Base-by-base conservation (phyloP, 1,140 invertebrate species). In the Holotrichia oblita region DNA sequence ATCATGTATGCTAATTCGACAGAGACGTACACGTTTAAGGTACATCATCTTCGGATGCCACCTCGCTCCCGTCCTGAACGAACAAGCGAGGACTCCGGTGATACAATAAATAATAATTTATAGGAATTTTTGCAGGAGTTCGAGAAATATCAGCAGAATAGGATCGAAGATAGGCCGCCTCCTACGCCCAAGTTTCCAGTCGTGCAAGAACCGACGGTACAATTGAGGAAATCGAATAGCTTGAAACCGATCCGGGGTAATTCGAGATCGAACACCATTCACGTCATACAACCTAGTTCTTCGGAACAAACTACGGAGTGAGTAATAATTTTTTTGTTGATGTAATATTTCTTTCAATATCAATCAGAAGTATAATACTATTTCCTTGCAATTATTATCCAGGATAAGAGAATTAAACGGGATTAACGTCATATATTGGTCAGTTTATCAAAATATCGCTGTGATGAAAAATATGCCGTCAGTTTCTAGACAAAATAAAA, bases 91-190 rank as follows among this genome's bases (percentile, higher is more conserved):
- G n/a, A n/a, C n/a, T n/a, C n/a, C n/a, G n/a, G n/a, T n/a, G n/a
- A n/a, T n/a, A n/a, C n/a, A n/a, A 64, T 22, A 64, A 64, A 22
- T 27, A 14, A 4, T 64, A 27, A 64, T 22, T 64, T 64, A 6
- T 64, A 64, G 61, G 61, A 64, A 64, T 64, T 64, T 27, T 64
- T 64, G 6, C 61, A 64, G 61, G 61, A 64, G 10, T 64, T 64
- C 17, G 61, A 64, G 61, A 64, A 64, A 17, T 64, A 64, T 10
- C 61, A 64, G 24, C 12, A 64, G 61, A 64, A 27, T 64, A 12
- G 61, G 3, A 20, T 64, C 0, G 61, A 64, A 4, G 61, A 64
- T 20, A 64, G 20, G 17, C 17, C 61, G 1, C 6, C 61, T 6
- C 4, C 55, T 6, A 20, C 61, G 20, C 61, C 61, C 9, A 64